phyloP scores from a whole-genome alignment of 92 coral and sea anemone genomes.

The Plumapathes pennacea region DNA sequence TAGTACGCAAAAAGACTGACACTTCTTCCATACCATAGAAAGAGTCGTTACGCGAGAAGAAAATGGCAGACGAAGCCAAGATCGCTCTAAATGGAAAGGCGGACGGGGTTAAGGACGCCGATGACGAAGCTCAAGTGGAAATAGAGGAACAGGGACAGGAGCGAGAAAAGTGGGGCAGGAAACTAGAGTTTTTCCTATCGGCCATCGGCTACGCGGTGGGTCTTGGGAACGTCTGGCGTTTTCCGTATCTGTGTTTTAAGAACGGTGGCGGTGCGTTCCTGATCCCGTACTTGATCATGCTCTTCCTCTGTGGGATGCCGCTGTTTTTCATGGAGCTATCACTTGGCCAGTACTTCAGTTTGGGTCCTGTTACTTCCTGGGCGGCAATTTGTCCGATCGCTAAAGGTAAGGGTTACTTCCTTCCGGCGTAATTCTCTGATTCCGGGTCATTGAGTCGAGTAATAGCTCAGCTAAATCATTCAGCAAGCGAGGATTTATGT shows the following conservation, averaged over 20 bases:
- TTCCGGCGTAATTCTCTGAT: not conserved
- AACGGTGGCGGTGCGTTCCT: slow-evolving; percentile 99
- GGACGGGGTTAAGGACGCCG: slow-evolving; percentile 51
- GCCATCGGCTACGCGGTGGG: slow-evolving; percentile 98
- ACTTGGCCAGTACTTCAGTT: slow-evolving; percentile 85
- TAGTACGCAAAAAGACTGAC: too few species aligned
- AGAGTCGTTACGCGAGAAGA: too few species aligned
- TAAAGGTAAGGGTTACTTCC: slow-evolving; percentile 66
- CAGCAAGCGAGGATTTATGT: slow-evolving; percentile 3
- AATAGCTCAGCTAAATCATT: not conserved
- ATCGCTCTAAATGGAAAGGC: slow-evolving; percentile 57
- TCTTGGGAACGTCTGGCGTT: slow-evolving; percentile 97
- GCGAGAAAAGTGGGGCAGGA: slow-evolving; percentile 94
- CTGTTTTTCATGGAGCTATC: slow-evolving; percentile 99
- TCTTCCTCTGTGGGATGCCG: slow-evolving; percentile 96
- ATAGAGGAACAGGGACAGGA: slow-evolving; percentile 65
- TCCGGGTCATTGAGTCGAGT: not conserved
- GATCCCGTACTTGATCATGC: slow-evolving; percentile 86
- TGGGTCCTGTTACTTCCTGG: slow-evolving; percentile 99
- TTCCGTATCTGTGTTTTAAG: slow-evolving; percentile 91
- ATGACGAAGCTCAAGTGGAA: slow-evolving; percentile 44
- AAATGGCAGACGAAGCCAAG: slow-evolving; percentile 75
- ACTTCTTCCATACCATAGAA: too few species aligned
- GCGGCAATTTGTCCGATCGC: slow-evolving; percentile 96
- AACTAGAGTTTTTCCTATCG: slow-evolving; percentile 94